phyloP scores from a whole-genome alignment of 2,113 vertebrate species.

The Chlorocebus sabaeus region DNA sequence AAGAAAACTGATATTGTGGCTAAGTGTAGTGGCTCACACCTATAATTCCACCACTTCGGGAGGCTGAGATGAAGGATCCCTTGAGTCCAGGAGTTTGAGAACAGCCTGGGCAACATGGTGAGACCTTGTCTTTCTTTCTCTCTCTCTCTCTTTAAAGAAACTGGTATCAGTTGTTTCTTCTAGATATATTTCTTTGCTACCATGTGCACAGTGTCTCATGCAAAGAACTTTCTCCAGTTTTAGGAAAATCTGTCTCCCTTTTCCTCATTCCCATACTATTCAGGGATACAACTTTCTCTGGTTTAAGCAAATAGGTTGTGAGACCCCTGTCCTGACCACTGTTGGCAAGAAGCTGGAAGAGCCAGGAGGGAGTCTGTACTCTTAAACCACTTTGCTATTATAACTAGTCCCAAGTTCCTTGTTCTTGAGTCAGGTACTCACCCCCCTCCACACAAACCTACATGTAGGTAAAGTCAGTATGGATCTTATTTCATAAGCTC shows the following conservation, averaged over 20 bases:
- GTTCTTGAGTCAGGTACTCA: background rate
- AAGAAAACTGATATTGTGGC: background rate
- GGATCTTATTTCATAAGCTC: constrained; percentile 53
- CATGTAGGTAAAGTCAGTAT: background rate
- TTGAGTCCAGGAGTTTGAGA: no score
- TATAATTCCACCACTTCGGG: no score
- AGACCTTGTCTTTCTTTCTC: no score
- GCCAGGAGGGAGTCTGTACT: background rate
- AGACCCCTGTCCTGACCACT: background rate
- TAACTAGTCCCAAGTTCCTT: constrained; percentile 36
- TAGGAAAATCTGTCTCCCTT: background rate
- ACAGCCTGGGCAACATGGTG: no score
- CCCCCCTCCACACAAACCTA: background rate
- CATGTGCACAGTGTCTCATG: background rate
- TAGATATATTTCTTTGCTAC: background rate
- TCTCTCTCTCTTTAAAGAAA: background rate
- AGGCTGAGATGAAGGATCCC: no score
- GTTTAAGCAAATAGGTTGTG: background rate
- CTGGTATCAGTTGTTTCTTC: background rate
- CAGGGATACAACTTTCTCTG: background rate
- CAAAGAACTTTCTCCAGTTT: background rate
- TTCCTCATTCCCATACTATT: background rate
- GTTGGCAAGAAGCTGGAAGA: background rate
- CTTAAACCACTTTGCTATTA: background rate
- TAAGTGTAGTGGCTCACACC: no score